Evolutionary conservation across 2,113 vertebrate genomes (phyloP).

Genomic region (Meleagris gallopavo): DNA sequence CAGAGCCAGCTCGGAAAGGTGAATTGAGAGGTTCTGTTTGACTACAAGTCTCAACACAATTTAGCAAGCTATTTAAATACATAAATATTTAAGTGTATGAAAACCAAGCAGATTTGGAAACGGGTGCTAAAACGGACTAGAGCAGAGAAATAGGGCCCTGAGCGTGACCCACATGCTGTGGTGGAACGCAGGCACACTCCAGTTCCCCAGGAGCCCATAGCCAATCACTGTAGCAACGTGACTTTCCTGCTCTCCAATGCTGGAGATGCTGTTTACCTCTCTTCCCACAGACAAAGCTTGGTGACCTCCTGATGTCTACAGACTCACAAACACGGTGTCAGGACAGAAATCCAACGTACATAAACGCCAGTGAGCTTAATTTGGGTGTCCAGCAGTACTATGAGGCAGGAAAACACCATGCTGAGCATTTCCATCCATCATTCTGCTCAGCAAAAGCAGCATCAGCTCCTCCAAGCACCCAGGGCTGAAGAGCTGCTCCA

Average conservation of each 20-base stretch:
- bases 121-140: not conserved
- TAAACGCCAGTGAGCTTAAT: not conserved
- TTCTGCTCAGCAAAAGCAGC: not conserved
- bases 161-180: not conserved
- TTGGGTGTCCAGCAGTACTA: not conserved
- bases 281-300: not conserved
- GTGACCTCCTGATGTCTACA: not conserved
- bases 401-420: rapidly evolving
- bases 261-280: not conserved
- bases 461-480: not conserved
- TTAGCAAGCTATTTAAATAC: conserved; percentile 51
- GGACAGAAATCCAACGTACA: not conserved
- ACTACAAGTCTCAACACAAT: conserved; percentile 30
- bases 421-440: not conserved
- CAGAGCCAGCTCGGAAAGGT: not conserved
- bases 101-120: conserved; percentile 14
- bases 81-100: conserved; percentile 52
- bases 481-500: not conserved
- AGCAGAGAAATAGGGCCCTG: not conserved
- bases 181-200: not conserved
- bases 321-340: not conserved
- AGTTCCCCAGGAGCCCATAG: not conserved
- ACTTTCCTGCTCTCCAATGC: not conserved
- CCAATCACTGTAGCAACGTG: not conserved
- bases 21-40: conserved; percentile 41